A percentile compares a stretch with the other conserved stretches of the same genome.
phyloP scores from a whole-genome alignment of 2,113 vertebrate species.

The Rhabdornis inornatus region DNA sequence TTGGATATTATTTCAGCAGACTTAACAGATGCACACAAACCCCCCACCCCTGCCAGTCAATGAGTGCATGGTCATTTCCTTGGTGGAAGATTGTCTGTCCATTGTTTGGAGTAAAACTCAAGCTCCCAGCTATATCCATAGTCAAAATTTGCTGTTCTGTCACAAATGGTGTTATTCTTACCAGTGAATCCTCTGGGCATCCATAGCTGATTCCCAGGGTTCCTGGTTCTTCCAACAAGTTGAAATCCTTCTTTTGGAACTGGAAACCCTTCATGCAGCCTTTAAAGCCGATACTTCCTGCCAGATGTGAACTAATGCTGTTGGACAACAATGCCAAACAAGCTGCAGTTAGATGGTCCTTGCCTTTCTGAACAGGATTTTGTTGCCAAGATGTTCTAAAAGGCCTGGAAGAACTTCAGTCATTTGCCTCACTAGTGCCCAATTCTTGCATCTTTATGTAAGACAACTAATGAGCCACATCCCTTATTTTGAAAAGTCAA shows the following conservation, averaged over 20 bases:
- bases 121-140: neutral
- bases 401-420: neutral
- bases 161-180: constrained; percentile 65
- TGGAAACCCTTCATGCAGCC: constrained; percentile 97
- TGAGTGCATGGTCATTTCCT: neutral
- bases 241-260: constrained; percentile 98
- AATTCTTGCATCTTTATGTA: neutral
- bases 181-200: constrained; percentile 94
- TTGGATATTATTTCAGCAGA: neutral
- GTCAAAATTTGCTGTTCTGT: neutral
- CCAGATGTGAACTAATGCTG: constrained; percentile 79
- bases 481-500: neutral
- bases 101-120: neutral
- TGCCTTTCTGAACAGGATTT: neutral
- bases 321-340: constrained; percentile 25
- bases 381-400: neutral
- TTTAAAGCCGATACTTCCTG: constrained; percentile 78
- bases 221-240: constrained; percentile 90
- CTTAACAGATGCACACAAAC: neutral
- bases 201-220: constrained; percentile 94
- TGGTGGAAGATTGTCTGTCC: neutral
- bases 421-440: neutral
- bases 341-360: neutral
- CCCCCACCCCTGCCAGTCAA: neutral
- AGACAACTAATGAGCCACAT: neutral